Base-by-base conservation (phyloP, 2,888 invertebrate species). In the Cryptocephalus primarius region DNA sequence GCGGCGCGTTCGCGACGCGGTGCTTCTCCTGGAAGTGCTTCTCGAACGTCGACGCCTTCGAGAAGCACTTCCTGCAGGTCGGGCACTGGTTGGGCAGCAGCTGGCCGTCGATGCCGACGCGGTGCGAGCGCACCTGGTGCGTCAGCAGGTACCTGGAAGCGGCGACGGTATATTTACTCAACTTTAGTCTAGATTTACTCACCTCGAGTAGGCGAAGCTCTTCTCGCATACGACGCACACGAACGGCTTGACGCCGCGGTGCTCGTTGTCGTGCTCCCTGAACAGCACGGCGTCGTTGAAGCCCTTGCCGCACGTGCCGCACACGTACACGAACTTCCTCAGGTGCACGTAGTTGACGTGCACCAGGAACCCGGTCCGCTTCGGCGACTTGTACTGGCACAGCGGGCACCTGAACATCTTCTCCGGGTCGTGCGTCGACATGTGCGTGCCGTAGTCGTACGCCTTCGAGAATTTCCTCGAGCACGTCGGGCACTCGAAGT, bases 261-360 rank as follows among this genome's bases (percentile, higher is more conserved):
- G 76, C 10, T 74, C 73, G 57, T 77, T 77, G 56, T 72, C 71
- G 60, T 78, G 78, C 49, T 76, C 76, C 55, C 72, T 72, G 46
- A 73, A 74, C 54, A 74, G 69, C 38, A 72, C 71, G 40, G 69
- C 67, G 56, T 75, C 74, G 64, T 73, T 74, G 51, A 76, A 77
- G 11, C 75, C 75, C 60, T 75, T 76, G 46, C 72, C 71, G 58
- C 77, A 77, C 8, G 70, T 70, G 42, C 72, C 70, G 58, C 77
- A 77, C 48, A 71, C 70, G 60, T 75, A 75, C 47, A 71, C 71
- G 50, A 71, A 69, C 42, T 67, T 64, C 32, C 63, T 60, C 12
- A 65, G 55, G 48, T 69, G 69, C 12, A 59, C 60, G n/a, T 59
- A 57, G 44, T 68, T 65, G 6, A 67, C 59, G 50, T 69, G 68